phyloP scores from a whole-genome alignment of 2,888 invertebrate genomes.

The Nemotelus pantherinus region DNA sequence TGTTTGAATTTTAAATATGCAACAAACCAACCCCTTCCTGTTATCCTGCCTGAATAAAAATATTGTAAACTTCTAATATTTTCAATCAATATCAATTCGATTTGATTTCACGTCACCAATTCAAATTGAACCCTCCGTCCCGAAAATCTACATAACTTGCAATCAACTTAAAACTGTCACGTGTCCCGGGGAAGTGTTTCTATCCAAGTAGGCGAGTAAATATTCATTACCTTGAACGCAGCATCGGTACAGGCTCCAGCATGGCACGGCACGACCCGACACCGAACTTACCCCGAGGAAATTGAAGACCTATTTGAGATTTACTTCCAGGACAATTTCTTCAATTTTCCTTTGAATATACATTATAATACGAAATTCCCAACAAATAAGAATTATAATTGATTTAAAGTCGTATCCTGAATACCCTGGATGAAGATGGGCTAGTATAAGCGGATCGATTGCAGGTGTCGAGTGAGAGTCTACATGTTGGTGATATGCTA shows the following conservation, averaged over 20 bases:
- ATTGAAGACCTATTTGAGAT: slow-evolving; percentile 33
- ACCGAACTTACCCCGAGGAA: slow-evolving; percentile 5
- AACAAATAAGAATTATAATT: slow-evolving; percentile 37
- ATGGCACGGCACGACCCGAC: no score
- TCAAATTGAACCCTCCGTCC: background rate
- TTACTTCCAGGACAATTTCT: slow-evolving; percentile 15
- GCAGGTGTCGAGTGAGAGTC: no score
- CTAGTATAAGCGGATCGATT: no score
- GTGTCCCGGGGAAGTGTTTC: slow-evolving; percentile 3
- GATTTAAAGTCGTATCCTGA: background rate
- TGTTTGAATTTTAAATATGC: no score
- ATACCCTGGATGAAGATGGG: background rate
- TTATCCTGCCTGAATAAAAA: no score
- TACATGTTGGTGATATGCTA: no score
- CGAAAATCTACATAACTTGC: slow-evolving; percentile 33
- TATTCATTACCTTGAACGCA: slow-evolving; percentile 37
- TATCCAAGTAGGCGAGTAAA: slow-evolving; percentile 11
- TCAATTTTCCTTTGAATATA: background rate
- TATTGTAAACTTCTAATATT: background rate
- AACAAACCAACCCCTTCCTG: no score
- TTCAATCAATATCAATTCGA: slow-evolving; percentile 31
- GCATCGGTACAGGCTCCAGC: background rate
- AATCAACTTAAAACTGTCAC: slow-evolving; percentile 34
- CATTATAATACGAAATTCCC: slow-evolving; percentile 18
- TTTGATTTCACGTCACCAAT: background rate